Percentiles rank a stretch among this genome's conserved stretches.
Conservation (phyloP, 2,797 vertebrate species). For the Oreochromis grahami region DNA sequence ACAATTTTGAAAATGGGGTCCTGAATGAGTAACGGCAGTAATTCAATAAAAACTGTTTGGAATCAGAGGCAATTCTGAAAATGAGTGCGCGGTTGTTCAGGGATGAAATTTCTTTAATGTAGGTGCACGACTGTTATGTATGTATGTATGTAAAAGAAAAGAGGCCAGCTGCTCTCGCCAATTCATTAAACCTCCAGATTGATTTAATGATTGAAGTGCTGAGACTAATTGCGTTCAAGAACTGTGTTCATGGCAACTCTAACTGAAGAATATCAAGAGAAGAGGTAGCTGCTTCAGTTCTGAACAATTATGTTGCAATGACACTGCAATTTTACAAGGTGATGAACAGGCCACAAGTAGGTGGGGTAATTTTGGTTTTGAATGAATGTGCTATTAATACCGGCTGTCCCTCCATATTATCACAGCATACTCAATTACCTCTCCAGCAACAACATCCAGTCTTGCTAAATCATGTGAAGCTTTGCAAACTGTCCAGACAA, state of each 20-base stretch:
- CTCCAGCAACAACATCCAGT: neutral
- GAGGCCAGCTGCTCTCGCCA: neutral
- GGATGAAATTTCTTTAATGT: neutral
- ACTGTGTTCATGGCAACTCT: neutral
- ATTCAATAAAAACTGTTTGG: neutral
- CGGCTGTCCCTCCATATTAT: constrained; percentile 15
- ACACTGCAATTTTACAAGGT: neutral
- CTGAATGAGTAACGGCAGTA: neutral
- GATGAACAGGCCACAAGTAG: constrained; percentile 13
- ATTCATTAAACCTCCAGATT: neutral
- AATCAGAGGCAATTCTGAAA: neutral
- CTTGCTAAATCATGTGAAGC: neutral
- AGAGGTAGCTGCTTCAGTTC: neutral
- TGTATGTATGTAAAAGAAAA: neutral
- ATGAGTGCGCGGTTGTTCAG: neutral
- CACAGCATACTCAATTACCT: constrained; percentile 14
- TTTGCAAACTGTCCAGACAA: neutral
- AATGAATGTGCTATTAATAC: constrained; percentile 33
- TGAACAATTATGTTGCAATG: neutral
- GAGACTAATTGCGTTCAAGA: neutral
- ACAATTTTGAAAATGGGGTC: neutral
- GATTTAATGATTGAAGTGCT: neutral
- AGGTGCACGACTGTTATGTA: neutral
- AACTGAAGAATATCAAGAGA: neutral
- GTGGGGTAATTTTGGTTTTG: constrained; percentile 6